phyloP scores from a whole-genome alignment of 1,140 invertebrate genomes.

The Parasteatoda tepidariorum region DNA sequence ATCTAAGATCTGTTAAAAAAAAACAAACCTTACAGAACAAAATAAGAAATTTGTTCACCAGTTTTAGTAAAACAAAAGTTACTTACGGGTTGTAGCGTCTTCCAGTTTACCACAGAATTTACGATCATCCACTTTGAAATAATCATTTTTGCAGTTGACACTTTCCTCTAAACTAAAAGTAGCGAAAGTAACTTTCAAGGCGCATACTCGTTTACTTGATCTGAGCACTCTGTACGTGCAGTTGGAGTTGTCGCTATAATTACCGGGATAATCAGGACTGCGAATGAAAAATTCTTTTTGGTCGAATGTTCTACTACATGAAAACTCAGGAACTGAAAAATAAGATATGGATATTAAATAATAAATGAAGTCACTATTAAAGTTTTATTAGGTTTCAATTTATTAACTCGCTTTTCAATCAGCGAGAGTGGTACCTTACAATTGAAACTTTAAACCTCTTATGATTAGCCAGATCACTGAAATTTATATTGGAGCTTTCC shows the following conservation, averaged over 20 bases:
- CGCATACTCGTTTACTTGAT: conserved; percentile 51
- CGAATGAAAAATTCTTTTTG: conserved; percentile 56
- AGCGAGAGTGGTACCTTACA: too few relatives aligned
- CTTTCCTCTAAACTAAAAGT: conserved; percentile 63
- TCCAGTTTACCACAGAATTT: conserved; percentile 62
- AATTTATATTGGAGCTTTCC: too few relatives aligned
- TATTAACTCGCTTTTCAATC: too few relatives aligned
- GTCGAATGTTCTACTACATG: conserved; percentile 51
- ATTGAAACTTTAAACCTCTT: too few relatives aligned
- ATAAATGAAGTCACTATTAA: too few relatives aligned
- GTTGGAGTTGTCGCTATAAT: conserved; percentile 56
- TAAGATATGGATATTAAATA: not conserved
- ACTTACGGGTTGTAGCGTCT: conserved; percentile 48
- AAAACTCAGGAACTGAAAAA: conserved; percentile 5
- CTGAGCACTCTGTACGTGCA: conserved; percentile 52
- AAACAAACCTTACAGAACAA: too few relatives aligned
- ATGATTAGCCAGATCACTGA: too few relatives aligned
- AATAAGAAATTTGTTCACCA: too few relatives aligned
- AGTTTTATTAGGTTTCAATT: too few relatives aligned
- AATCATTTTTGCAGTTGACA: conserved; percentile 63
- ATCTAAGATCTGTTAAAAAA: too few relatives aligned
- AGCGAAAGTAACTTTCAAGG: conserved; percentile 63
- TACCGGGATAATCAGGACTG: conserved; percentile 54
- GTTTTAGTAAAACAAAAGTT: too few relatives aligned
- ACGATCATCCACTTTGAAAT: conserved; percentile 58